Percentiles rank a stretch among this genome's conserved stretches.
These are phyloP conservation scores for Papio anubis DNA, from an alignment of 2,113 vertebrate species.

Conservation along the genomic window DNA sequence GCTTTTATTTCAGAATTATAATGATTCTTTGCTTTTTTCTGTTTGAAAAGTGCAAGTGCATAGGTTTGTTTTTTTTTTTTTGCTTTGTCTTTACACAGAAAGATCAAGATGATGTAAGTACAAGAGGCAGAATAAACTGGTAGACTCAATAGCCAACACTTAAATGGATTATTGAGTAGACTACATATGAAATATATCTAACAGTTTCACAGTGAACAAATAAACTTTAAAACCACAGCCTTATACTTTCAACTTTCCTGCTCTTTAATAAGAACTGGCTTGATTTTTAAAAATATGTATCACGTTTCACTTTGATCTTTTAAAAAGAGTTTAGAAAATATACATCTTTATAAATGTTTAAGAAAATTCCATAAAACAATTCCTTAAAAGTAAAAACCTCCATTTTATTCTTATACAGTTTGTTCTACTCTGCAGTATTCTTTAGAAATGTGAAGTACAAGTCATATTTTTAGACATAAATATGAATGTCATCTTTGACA, in stretches of 20 bases:
- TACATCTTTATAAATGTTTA: not conserved
- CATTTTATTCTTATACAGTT: not conserved
- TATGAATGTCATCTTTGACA: not conserved
- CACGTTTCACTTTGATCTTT: slow-evolving; percentile 4
- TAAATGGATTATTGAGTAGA: not conserved
- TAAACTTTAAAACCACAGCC: not conserved
- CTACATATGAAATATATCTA: not conserved
- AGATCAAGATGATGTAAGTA: not conserved
- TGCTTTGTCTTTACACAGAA: not conserved
- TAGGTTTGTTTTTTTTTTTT: not conserved
- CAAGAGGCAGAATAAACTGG: not conserved
- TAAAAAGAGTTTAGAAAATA: not conserved
- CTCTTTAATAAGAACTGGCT: not conserved
- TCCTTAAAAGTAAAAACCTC: not conserved
- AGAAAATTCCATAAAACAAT: slow-evolving; percentile 4
- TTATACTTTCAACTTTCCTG: not conserved
- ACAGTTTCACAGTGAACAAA: not conserved
- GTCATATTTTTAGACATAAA: not conserved
- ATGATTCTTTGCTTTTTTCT: slow-evolving; percentile 20
- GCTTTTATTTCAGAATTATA: slow-evolving; percentile 11
- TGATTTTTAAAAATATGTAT: not conserved
- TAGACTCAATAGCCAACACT: not conserved
- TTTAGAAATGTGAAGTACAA: not conserved
- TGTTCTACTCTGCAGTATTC: not conserved
- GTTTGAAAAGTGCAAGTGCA: not conserved